Evolutionary conservation across 2,888 invertebrate species (phyloP), one percentile per base, ranked within the genome.

Genomic region (Tortricodes alternella): DNA sequence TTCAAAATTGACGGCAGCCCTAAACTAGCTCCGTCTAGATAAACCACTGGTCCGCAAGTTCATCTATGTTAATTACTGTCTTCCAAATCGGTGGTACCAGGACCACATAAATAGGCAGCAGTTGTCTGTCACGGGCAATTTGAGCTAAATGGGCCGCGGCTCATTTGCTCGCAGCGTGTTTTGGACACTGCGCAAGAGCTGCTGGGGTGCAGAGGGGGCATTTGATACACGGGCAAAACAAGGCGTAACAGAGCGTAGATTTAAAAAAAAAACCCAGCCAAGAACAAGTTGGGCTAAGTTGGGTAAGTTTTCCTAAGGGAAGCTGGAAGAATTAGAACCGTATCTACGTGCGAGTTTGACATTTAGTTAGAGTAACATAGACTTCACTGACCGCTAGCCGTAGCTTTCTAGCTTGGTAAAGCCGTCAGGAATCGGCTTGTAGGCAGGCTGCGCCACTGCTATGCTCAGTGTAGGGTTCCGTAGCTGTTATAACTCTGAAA

Each of bases 71-170:
- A 52, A 52, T 52, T 29, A 35, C 37, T n/a, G 32, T 32, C 46
- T 32, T 8, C 13, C 34, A 32, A 32, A 18, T 46, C 32, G 18
- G 32, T 13, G 49, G 48, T 60, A 65, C 64, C 59, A 62, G 63
- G 66, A 62, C 41, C 57, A 63, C 76, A 70, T 70, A 73, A 76
- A 73, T 64, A 71, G 59, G 68, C 53, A 64, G 67, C 53, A 64
- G 71, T 71, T 71, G 75, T 74, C 75, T 70, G 71, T 55, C 69
- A 76, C 83, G 85, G 74, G 62, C 79, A 76, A 83, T 83, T 85
- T 73, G 80, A 68, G 66, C 66, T 66, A 71, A 83, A 85, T 82
- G 82, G 79, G 53, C 69, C 80, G 71, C 76, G 80, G 65, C 74
- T 80, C 82, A 81, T 84, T 81, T 74, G 66, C 65, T 61, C 63